Conservation (phyloP, 2,113 vertebrate species). For the Corythornis cristatus region DNA sequence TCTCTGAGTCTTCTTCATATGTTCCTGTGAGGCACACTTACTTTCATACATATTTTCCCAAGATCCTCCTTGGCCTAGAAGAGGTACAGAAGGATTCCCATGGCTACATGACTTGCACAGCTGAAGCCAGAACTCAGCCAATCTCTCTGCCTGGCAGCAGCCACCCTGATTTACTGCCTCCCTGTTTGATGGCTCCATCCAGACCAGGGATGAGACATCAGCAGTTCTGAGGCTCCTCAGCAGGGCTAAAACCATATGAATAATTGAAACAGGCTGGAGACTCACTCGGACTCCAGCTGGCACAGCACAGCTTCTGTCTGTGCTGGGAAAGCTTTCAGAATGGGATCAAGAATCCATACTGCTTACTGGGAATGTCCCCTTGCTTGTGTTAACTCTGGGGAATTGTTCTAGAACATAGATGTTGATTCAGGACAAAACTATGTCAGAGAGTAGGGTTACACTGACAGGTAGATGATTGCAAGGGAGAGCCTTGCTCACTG, state of each 20-base stretch:
- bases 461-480: neutral
- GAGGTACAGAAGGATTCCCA: neutral
- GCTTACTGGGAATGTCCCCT: neutral
- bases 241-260: neutral
- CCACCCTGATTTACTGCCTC: neutral
- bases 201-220: neutral
- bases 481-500: neutral
- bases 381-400: neutral
- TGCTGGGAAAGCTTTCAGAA: neutral
- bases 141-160: neutral
- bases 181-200: neutral
- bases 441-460: neutral
- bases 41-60: neutral
- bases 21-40: fast-evolving
- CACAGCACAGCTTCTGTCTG: neutral
- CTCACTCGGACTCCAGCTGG: neutral
- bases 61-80: neutral
- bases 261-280: neutral
- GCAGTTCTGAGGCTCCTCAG: neutral
- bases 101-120: neutral
- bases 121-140: neutral
- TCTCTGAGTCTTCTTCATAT: neutral
- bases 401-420: neutral
- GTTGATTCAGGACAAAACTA: neutral
- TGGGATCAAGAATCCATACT: neutral